A percentile compares a stretch with the other conserved stretches of the same genome.
Evolutionary conservation across 2,888 invertebrate species (phyloP).

Genomic region (Microplitis manilae): DNA sequence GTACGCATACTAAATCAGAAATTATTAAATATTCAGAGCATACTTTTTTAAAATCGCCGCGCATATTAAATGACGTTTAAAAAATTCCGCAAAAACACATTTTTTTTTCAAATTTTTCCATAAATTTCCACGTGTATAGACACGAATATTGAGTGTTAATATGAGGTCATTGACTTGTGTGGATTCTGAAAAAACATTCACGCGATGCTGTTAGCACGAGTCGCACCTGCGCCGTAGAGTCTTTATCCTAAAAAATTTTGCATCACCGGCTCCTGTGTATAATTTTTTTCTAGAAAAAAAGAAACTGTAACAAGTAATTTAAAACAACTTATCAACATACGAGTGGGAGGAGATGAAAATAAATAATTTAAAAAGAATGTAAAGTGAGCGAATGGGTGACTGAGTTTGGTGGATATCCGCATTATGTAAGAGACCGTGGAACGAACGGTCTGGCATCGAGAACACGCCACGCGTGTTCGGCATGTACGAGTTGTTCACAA

Average conservation of each 20-base stretch:
- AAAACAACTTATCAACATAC: neutral
- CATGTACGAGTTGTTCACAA: slow-evolving; percentile 36
- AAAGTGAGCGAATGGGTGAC: slow-evolving; percentile 25
- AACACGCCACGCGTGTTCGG: slow-evolving; percentile 44
- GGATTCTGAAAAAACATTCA: slow-evolving; percentile 67
- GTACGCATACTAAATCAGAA: neutral
- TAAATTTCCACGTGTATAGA: slow-evolving; percentile 19
- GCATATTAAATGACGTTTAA: no score
- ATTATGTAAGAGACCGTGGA: slow-evolving; percentile 37
- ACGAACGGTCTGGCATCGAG: slow-evolving; percentile 35
- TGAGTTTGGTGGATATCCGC: slow-evolving; percentile 27
- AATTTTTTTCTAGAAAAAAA: neutral
- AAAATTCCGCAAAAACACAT: neutral
- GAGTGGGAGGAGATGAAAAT: neutral
- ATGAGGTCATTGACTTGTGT: slow-evolving; percentile 60
- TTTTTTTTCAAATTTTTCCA: neutral
- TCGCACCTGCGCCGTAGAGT: slow-evolving; percentile 56
- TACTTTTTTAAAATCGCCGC: no score
- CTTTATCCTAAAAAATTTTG: slow-evolving; percentile 18
- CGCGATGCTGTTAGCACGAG: slow-evolving; percentile 68
- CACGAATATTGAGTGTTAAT: slow-evolving; percentile 29
- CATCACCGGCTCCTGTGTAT: neutral
- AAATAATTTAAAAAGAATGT: slow-evolving; percentile 2
- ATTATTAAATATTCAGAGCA: neutral
- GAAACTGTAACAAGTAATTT: no score